Evolutionary conservation across 2,888 invertebrate genomes (phyloP).

Genomic region (Amblyteles armatorius): DNA sequence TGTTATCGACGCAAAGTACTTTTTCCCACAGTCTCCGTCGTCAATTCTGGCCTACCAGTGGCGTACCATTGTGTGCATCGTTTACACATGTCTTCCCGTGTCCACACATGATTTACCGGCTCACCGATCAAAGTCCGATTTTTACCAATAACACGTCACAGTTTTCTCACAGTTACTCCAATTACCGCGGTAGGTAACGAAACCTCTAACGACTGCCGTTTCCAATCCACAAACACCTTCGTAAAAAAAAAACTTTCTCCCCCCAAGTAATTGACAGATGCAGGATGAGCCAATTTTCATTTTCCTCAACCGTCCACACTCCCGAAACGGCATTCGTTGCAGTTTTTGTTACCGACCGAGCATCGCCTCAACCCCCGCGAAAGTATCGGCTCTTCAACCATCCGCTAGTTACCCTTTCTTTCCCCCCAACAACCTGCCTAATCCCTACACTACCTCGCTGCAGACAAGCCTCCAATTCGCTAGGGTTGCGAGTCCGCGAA

Average conservation of each 20-base stretch:
- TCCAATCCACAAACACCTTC: neutral
- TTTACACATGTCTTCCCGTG: neutral
- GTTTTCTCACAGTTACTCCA: neutral
- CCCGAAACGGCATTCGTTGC: too few relatives aligned
- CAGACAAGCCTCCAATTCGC: neutral
- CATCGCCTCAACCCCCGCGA: neutral
- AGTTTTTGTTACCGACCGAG: neutral
- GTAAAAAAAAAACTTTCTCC: neutral
- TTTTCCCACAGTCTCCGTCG: conserved; percentile 8
- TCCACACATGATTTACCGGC: conserved; percentile 36
- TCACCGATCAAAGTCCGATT: neutral
- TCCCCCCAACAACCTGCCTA: neutral
- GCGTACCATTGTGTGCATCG: conserved; percentile 21
- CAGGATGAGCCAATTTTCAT: too few relatives aligned
- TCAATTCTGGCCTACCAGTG: conserved; percentile 35
- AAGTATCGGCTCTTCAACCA: neutral
- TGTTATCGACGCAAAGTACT: conserved; percentile 11
- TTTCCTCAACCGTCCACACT: too few relatives aligned
- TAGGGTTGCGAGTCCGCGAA: neutral
- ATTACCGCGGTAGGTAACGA: neutral
- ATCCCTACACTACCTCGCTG: neutral
- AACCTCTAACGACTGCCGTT: neutral
- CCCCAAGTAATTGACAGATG: neutral
- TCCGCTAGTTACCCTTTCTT: neutral
- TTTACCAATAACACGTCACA: neutral